Conservation (phyloP, 2,113 vertebrate genomes). For the Pagrus major region DNA sequence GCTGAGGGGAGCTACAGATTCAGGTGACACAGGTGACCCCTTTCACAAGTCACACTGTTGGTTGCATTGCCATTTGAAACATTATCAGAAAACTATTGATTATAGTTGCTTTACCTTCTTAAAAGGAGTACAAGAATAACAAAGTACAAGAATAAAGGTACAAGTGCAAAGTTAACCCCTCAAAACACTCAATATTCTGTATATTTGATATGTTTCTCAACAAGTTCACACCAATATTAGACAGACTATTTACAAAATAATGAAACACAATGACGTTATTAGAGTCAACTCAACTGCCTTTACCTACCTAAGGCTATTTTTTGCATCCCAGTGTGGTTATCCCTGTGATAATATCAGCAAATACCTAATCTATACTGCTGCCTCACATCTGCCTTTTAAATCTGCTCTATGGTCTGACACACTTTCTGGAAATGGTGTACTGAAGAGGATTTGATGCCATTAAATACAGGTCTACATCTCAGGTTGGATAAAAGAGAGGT, state of each 20-base stretch:
- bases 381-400: not conserved
- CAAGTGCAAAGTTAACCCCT: not conserved
- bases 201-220: not conserved
- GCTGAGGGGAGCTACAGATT: not conserved
- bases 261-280: not conserved
- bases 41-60: not conserved
- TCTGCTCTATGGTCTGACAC: not conserved
- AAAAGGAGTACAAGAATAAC: not conserved
- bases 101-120: not conserved
- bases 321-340: not conserved
- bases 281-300: not conserved
- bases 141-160: not conserved
- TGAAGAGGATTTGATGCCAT: constrained; percentile 7
- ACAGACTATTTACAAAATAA: not conserved
- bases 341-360: constrained; percentile 7
- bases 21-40: not conserved
- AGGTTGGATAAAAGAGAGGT: constrained; percentile 54
- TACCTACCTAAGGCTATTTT: not conserved
- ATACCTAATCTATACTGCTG: constrained; percentile 12
- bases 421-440: not conserved
- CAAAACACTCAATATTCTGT: not conserved
- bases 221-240: not conserved
- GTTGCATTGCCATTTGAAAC: not conserved
- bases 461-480: constrained; percentile 55
- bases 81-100: not conserved